Percentiles rank a stretch among this genome's conserved stretches.
phyloP scores from a whole-genome alignment of 2,888 invertebrate genomes.

The Pandemis heparana region DNA sequence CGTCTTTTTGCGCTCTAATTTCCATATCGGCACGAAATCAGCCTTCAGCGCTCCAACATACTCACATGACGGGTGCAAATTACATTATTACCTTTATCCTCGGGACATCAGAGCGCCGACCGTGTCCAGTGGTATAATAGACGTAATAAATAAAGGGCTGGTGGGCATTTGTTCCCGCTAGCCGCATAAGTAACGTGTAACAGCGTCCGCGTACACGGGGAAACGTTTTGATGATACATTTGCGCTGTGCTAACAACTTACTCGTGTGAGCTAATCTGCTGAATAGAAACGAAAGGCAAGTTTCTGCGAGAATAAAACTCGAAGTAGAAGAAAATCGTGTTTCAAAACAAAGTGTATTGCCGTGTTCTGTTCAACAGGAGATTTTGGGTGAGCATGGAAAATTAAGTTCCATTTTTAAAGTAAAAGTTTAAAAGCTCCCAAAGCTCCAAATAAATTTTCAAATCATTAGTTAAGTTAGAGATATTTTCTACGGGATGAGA shows the following conservation, averaged over 20 bases:
- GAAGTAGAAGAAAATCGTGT: background rate
- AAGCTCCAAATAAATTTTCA: too few species aligned
- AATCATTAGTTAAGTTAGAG: too few species aligned
- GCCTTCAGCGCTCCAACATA: slow-evolving; percentile 18
- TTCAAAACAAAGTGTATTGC: background rate
- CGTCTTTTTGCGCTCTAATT: background rate
- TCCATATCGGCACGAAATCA: slow-evolving; percentile 6
- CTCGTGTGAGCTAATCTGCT: background rate
- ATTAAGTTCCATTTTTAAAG: too few species aligned
- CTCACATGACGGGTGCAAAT: slow-evolving; percentile 41
- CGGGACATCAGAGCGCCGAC: slow-evolving; percentile 36
- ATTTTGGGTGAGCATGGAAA: too few species aligned
- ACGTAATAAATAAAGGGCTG: slow-evolving; percentile 61
- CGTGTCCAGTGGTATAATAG: slow-evolving; percentile 50
- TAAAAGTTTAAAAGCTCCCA: too few species aligned
- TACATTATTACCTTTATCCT: slow-evolving; percentile 41
- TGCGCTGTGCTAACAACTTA: slow-evolving; percentile 14
- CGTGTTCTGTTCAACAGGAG: too few species aligned
- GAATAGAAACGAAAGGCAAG: background rate
- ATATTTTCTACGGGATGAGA: too few species aligned
- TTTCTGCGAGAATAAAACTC: background rate
- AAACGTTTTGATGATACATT: slow-evolving; percentile 63
- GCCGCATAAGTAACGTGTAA: slow-evolving; percentile 66
- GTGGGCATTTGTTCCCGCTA: slow-evolving; percentile 64
- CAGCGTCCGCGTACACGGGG: slow-evolving; percentile 59